These are phyloP conservation scores for Nomada hirtipes DNA, from an alignment of 2,888 invertebrate genomes.

Conservation along the genomic window DNA sequence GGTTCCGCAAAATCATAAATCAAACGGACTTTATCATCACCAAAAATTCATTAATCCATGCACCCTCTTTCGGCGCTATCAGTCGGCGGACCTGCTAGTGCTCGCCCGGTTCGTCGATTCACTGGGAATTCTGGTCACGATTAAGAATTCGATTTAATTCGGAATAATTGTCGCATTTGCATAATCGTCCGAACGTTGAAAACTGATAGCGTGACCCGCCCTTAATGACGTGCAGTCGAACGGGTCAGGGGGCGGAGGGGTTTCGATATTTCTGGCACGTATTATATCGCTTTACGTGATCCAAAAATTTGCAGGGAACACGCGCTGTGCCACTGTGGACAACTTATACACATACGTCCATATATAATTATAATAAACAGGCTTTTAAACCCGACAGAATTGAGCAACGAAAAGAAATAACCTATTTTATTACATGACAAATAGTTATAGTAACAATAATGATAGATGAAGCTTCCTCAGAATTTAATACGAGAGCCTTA, in stretches of 20 bases:
- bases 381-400: no score
- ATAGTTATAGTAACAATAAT: no score
- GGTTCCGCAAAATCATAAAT: no score
- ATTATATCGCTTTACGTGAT: conserved; percentile 68
- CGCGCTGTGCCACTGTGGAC: not conserved
- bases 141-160: conserved; percentile 69
- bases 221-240: conserved; percentile 37
- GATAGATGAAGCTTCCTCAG: no score
- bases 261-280: conserved; percentile 70
- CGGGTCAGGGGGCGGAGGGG: not conserved
- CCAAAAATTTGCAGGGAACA: conserved; percentile 60
- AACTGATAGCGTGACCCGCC: conserved; percentile 58
- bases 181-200: conserved; percentile 62
- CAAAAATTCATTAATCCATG: no score
- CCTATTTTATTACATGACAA: not conserved
- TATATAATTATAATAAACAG: no score
- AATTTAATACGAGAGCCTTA: no score
- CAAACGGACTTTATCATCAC: no score
- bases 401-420: not conserved
- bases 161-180: conserved; percentile 68
- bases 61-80: not conserved
- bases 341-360: no score
- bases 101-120: not conserved
- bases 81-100: not conserved
- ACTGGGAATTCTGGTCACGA: conserved; percentile 61